phyloP scores from a whole-genome alignment of 2,888 invertebrate species.

The Eueremaeus valkanovi region DNA sequence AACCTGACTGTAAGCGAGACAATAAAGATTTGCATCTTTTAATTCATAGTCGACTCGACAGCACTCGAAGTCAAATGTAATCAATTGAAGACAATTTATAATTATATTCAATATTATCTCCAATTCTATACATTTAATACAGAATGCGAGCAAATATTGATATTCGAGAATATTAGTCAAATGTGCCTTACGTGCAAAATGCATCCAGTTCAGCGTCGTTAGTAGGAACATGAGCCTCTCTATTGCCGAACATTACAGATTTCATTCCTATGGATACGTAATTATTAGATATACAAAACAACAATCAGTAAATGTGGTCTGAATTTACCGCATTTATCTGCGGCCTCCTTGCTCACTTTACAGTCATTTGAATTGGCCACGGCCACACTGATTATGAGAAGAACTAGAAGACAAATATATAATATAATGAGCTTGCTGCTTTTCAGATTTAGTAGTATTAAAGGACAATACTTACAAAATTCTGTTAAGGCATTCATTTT shows the following conservation, averaged over 20 bases:
- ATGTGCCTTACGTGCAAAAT: conserved; percentile 22
- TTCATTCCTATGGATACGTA: neutral
- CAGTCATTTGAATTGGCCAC: neutral
- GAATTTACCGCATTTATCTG: conserved; percentile 17
- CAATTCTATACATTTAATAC: conserved; percentile 1
- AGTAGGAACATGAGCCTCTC: conserved; percentile 6
- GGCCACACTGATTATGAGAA: neutral
- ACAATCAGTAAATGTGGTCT: neutral
- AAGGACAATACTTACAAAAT: neutral
- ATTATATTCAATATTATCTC: neutral
- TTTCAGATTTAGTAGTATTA: neutral
- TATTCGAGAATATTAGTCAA: neutral
- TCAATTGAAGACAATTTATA: conserved; percentile 10
- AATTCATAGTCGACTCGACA: neutral
- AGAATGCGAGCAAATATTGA: neutral
- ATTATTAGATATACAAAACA: neutral
- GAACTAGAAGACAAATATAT: neutral
- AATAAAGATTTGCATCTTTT: neutral
- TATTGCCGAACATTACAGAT: conserved; percentile 21
- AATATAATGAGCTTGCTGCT: too few relatives aligned
- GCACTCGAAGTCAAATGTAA: neutral
- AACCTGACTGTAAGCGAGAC: neutral
- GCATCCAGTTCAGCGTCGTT: conserved; percentile 26
- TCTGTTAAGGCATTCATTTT: neutral
- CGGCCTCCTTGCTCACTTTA: neutral